Percentiles rank a stretch among this genome's conserved stretches.
phyloP scores from a whole-genome alignment of 2,797 vertebrate genomes.

The Masticophis lateralis region DNA sequence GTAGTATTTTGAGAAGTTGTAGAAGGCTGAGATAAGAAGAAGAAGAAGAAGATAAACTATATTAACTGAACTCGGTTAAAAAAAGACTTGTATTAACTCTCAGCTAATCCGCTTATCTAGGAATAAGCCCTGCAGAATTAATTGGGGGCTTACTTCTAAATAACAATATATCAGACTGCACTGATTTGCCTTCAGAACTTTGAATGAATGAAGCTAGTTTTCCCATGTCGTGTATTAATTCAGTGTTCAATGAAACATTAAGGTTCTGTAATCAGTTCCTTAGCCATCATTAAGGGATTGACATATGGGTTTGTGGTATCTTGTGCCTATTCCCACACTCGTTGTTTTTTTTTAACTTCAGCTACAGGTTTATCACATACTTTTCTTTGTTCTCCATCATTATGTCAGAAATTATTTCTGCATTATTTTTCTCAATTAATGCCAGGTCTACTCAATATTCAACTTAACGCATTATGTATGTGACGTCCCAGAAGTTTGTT shows the following conservation, averaged over 20 bases:
- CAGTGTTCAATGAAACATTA: neutral
- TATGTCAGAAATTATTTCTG: neutral
- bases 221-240: neutral
- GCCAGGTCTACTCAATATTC: neutral
- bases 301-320: neutral
- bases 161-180: neutral
- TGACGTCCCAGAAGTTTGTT: neutral
- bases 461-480: neutral
- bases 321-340: neutral
- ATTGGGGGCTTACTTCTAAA: neutral
- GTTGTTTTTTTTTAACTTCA: neutral
- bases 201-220: neutral
- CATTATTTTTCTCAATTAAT: neutral
- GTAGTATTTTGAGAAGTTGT: neutral
- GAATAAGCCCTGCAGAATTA: neutral
- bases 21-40: neutral
- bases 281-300: neutral
- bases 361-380: neutral
- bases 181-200: neutral
- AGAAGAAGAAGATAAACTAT: neutral
- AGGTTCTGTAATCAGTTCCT: neutral
- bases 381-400: neutral
- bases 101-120: neutral
- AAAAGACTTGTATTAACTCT: neutral
- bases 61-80: neutral